Percentiles rank a stretch among this genome's conserved stretches.
Conservation (phyloP, 2,888 invertebrate genomes). For the Thecocarcelia acutangulata region DNA sequence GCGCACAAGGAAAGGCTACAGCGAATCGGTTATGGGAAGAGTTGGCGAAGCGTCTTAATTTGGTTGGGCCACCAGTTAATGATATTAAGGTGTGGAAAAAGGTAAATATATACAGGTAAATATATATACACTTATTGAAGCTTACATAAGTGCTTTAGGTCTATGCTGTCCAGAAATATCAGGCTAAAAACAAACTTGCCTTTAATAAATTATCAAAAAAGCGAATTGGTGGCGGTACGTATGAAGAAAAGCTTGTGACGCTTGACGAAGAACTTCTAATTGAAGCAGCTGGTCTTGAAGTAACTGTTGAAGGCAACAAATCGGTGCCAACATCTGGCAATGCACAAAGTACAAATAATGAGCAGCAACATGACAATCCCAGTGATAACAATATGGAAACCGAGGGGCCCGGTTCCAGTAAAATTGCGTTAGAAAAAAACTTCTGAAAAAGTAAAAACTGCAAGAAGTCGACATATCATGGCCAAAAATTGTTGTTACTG, state of each 20-base stretch:
- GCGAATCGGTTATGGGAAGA: too few species aligned
- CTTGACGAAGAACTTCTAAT: neutral
- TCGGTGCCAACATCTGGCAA: constrained; percentile 2
- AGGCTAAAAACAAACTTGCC: constrained; percentile 5
- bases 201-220: too few species aligned
- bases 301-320: too few species aligned
- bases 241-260: constrained; percentile 8
- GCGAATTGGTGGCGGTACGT: too few species aligned
- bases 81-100: constrained; percentile 1
- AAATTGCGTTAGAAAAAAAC: too few species aligned
- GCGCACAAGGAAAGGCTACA: neutral
- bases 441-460: too few species aligned
- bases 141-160: too few species aligned
- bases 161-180: too few species aligned
- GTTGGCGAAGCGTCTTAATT: too few species aligned
- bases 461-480: too few species aligned
- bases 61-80: constrained; percentile 4
- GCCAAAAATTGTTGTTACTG: constrained; percentile 10
- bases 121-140: neutral
- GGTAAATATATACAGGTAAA: neutral
- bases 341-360: neutral
- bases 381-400: neutral
- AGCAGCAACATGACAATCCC: neutral
- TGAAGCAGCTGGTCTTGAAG: constrained; percentile 18
- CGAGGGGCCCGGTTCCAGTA: neutral